These are phyloP conservation scores for Balearica regulorum DNA, from an alignment of 2,797 vertebrate species.

Conservation along the genomic window DNA sequence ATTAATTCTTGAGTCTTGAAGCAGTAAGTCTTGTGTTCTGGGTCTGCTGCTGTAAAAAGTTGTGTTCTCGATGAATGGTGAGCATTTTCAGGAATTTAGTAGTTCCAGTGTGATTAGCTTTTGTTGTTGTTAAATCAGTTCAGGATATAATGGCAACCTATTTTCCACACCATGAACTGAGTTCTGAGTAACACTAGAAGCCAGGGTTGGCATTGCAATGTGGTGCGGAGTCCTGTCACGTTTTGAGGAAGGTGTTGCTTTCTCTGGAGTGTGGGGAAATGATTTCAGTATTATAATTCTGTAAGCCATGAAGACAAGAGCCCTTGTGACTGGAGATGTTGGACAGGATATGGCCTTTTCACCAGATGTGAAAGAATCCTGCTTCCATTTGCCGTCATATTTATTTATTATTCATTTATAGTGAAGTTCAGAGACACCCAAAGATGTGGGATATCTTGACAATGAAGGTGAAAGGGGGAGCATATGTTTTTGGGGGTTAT, in stretches of 20 bases:
- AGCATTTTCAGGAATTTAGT: background rate
- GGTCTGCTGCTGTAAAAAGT: background rate
- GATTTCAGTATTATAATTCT: background rate
- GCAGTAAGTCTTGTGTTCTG: background rate
- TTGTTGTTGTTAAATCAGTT: background rate
- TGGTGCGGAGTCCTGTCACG: background rate
- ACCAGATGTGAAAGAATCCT: background rate
- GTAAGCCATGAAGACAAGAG: background rate
- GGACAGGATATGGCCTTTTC: background rate
- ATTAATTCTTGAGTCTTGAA: background rate
- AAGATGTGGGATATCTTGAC: background rate
- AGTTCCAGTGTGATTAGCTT: background rate
- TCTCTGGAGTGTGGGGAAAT: background rate
- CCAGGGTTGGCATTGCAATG: accelerated
- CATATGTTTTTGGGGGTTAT: background rate
- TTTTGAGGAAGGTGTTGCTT: background rate
- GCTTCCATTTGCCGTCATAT: background rate
- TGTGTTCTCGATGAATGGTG: background rate
- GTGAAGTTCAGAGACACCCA: background rate
- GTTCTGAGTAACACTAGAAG: background rate
- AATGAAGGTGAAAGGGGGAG: background rate
- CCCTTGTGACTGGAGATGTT: background rate
- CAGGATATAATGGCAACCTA: background rate
- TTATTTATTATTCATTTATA: background rate
- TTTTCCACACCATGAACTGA: background rate